phyloP scores from a whole-genome alignment of 2,797 vertebrate species.

The Acestrorhynchus altus region DNA sequence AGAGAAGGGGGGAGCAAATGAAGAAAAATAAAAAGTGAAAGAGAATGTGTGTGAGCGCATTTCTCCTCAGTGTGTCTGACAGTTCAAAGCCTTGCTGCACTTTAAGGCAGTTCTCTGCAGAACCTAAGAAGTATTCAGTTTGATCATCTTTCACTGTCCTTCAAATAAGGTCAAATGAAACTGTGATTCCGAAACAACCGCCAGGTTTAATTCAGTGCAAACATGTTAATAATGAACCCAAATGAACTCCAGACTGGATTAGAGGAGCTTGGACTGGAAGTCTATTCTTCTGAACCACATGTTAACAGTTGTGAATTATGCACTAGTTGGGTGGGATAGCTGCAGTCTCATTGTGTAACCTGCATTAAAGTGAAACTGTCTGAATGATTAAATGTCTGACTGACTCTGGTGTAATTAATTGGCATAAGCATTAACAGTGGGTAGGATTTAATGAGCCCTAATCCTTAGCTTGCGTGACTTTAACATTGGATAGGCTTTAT shows the following conservation, averaged over 20 bases:
- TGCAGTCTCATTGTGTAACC: constrained; percentile 25
- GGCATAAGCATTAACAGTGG: constrained; percentile 14
- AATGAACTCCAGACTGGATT: constrained; percentile 19
- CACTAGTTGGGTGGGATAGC: not conserved
- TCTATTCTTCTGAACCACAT: constrained; percentile 29
- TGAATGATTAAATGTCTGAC: not conserved
- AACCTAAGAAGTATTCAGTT: constrained; percentile 45
- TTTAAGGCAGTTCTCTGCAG: constrained; percentile 43
- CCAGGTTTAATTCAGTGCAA: constrained; percentile 39
- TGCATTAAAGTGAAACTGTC: constrained; percentile 24
- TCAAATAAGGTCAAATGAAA: constrained; percentile 33
- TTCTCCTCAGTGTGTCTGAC: constrained; percentile 39
- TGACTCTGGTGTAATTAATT: constrained; percentile 17
- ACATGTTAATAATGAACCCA: constrained; percentile 6
- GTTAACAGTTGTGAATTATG: constrained; percentile 25
- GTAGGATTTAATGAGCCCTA: constrained; percentile 28
- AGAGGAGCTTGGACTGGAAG: constrained; percentile 15
- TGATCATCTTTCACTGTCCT: constrained; percentile 49
- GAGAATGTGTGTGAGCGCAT: constrained; percentile 27
- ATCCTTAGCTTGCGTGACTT: constrained; percentile 14
- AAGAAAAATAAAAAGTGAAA: constrained; percentile 27
- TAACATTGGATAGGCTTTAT: constrained; percentile 4
- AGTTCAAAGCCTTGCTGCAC: constrained; percentile 48
- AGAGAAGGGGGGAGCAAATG: constrained; percentile 6
- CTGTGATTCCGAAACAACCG: constrained; percentile 44